A percentile compares a stretch with the other conserved stretches of the same genome.
Conservation (phyloP, 2,888 invertebrate genomes). For the Podabrus alpinus region DNA sequence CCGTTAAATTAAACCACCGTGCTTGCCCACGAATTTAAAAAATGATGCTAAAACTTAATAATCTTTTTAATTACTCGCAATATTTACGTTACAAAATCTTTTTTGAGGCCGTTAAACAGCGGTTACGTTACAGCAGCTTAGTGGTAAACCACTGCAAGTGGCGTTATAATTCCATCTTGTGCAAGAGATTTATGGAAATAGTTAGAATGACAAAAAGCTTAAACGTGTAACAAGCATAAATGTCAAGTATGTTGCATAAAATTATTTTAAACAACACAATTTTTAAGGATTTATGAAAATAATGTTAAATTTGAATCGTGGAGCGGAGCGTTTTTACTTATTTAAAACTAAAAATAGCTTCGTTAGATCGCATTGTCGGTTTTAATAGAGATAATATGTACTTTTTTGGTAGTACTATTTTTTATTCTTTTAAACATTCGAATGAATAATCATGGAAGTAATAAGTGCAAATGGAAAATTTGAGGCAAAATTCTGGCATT, state of each 20-base stretch:
- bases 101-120: background rate
- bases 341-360: background rate
- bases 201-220: background rate
- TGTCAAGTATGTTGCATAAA: background rate
- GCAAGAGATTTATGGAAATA: background rate
- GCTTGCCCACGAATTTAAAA: background rate
- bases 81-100: background rate
- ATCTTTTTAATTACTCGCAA: background rate
- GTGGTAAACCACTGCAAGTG: background rate
- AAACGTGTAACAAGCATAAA: background rate
- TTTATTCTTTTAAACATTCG: background rate
- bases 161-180: background rate
- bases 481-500: too few species aligned
- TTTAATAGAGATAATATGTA: too few species aligned
- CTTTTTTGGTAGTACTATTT: background rate
- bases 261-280: background rate
- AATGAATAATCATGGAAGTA: background rate
- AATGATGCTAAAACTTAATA: background rate
- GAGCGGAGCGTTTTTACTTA: background rate
- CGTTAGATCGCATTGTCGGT: background rate
- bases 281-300: background rate
- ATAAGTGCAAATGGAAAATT: too few species aligned
- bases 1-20: too few species aligned
- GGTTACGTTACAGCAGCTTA: background rate
- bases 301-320: background rate